These are phyloP conservation scores for Euwallacea fornicatus DNA, from an alignment of 1,140 invertebrate species.

Conservation along the genomic window DNA sequence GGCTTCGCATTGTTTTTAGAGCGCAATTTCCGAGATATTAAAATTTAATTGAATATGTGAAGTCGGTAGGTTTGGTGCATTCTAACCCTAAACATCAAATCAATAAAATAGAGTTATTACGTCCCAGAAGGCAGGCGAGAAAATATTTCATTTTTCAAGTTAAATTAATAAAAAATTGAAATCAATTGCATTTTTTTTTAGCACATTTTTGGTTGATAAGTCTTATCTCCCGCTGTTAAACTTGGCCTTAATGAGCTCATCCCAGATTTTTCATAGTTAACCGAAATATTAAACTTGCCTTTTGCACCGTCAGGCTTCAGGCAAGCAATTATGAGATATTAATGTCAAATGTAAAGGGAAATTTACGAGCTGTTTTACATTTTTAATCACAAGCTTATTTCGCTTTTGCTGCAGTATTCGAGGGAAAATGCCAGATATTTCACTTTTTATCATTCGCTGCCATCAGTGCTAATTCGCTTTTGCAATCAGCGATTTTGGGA, in stretches of 20 bases:
- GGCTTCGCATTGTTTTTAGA: too few species aligned
- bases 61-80: too few species aligned
- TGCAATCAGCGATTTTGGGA: slow-evolving; percentile 5
- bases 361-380: slow-evolving; percentile 30
- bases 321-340: slow-evolving; percentile 35
- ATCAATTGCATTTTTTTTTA: too few species aligned
- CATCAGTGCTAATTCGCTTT: slow-evolving; percentile 17
- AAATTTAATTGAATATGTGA: too few species aligned
- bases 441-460: slow-evolving; percentile 15
- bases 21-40: too few species aligned
- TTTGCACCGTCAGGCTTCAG: neutral
- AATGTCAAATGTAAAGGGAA: slow-evolving; percentile 30
- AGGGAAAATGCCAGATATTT: slow-evolving; percentile 15
- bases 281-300: neutral
- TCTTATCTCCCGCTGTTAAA: too few species aligned
- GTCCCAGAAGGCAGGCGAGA: too few species aligned
- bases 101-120: too few species aligned
- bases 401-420: slow-evolving; percentile 11
- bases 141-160: too few species aligned
- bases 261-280: neutral
- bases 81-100: too few species aligned
- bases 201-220: too few species aligned
- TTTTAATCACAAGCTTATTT: slow-evolving; percentile 32
- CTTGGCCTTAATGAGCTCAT: neutral
- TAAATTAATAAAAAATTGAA: too few species aligned